Conservation (phyloP, 2,797 vertebrate genomes). For the Aldrovandia affinis region DNA sequence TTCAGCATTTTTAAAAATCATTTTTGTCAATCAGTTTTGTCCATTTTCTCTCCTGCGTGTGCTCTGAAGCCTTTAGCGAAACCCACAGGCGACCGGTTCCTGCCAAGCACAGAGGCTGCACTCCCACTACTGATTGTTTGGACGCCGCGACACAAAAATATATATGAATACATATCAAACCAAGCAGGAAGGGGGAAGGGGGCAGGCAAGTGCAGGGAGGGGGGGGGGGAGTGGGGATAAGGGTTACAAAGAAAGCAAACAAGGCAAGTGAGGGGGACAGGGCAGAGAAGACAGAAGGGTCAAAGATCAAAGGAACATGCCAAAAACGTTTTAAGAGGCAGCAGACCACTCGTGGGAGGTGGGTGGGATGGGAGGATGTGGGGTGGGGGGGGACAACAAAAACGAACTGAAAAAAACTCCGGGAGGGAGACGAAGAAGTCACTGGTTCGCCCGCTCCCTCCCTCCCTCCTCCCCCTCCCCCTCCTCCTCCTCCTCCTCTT, state of each 20-base stretch:
- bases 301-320: slow-evolving; percentile 49
- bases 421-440: slow-evolving; percentile 40
- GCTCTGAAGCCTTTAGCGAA: slow-evolving; percentile 33
- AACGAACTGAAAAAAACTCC: slow-evolving; percentile 36
- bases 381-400: not conserved
- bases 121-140: slow-evolving; percentile 69
- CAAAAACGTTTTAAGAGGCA: slow-evolving; percentile 6
- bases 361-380: not conserved
- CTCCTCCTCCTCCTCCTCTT: slow-evolving; percentile 74
- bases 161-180: slow-evolving; percentile 42
- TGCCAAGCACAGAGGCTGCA: slow-evolving; percentile 31
- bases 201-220: not conserved
- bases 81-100: slow-evolving; percentile 42
- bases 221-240: not conserved
- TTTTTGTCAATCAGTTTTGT: slow-evolving; percentile 40
- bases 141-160: slow-evolving; percentile 67
- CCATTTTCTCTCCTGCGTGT: slow-evolving; percentile 23
- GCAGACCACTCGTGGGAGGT: not conserved
- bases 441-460: slow-evolving; percentile 59
- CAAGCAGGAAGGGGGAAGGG: slow-evolving; percentile 21
- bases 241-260: slow-evolving; percentile 32
- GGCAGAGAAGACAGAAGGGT: slow-evolving; percentile 47
- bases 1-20: not conserved
- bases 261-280: not conserved
- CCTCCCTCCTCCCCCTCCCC: slow-evolving; percentile 63